A percentile compares a stretch with the other conserved stretches of the same genome.
Evolutionary conservation across 2,113 vertebrate species (phyloP).

Genomic region (Eulemur macaco): DNA sequence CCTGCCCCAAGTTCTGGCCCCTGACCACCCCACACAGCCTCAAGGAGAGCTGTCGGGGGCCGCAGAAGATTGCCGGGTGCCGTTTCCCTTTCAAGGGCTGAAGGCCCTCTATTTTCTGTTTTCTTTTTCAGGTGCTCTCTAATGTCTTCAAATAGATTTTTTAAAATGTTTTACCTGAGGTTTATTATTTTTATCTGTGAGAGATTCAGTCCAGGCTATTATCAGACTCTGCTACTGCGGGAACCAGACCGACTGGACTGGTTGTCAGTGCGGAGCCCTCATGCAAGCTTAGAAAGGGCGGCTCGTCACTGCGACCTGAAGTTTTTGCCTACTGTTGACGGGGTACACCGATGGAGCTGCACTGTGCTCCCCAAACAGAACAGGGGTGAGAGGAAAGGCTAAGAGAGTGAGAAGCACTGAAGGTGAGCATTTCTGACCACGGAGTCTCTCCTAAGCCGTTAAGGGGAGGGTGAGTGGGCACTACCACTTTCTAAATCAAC

Average conservation of each 20-base stretch:
- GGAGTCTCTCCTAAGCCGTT: background rate
- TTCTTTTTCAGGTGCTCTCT: background rate
- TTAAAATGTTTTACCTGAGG: background rate
- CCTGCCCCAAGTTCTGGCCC: background rate
- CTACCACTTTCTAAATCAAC: background rate
- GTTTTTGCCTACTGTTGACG: background rate
- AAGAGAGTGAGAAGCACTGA: background rate
- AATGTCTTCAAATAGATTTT: background rate
- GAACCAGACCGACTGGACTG: background rate
- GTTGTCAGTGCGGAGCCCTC: background rate
- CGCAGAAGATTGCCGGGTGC: background rate
- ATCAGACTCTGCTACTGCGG: background rate
- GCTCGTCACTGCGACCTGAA: background rate
- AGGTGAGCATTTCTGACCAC: background rate
- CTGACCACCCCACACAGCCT: fast-evolving
- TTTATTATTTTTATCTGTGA: background rate
- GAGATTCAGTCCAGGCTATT: background rate
- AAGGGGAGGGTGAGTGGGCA: background rate
- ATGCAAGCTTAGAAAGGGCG: background rate
- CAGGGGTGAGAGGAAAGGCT: background rate
- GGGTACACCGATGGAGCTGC: background rate
- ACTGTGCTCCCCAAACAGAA: background rate
- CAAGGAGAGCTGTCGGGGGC: background rate
- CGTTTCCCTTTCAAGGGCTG: background rate
- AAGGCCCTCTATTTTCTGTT: background rate